Evolutionary conservation across 53 echinoderm and acorn worm species (phyloP), one percentile per base, ranked within the genome.

Genomic region (Zoroaster sp.): DNA sequence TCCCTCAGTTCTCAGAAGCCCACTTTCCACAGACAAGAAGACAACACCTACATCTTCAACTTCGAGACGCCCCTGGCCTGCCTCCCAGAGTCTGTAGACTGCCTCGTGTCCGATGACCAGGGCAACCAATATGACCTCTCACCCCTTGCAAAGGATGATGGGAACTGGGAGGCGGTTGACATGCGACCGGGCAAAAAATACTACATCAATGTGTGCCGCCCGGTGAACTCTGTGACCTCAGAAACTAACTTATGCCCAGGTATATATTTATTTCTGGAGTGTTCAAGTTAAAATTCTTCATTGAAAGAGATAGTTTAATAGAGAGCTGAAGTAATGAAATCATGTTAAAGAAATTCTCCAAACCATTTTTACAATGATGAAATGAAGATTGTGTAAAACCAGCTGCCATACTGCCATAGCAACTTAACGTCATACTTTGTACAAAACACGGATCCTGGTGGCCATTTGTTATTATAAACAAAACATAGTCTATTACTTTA

Each of bases 111-210:
- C 0, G 96, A 96, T 34, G 83, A 17, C 2, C 63, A 77, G 38
- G 99, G 96, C 40, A 93, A 96, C 76, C 94, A 96, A 90, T 96
- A 96, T 41, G 94, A 96, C 94, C 94, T 99, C 20, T 94, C 95
- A 49, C 92, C 94, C 25, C 85, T 99, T n/a, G 92, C 90, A 21
- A 94, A 92, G 89, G 94, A 94, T 28, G 34, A 51, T 38, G 99
- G 96, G 72, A 99, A 94, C 90, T 95, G 99, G 99, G 95, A 95
- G 72, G 95, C 93, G 4, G 96, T 95, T 46, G 95, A 96, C 80
- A 95, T 94, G n/a, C 87, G 90, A 65, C 72, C 65, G 5, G 92
- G 80, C 4, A 65, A 59, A n/a, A 59, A 83, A 74, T 99, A 96
- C 43, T 96, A 96, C 86, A 96, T 99, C 83, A 99, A 99, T 38